A percentile compares a stretch with the other conserved stretches of the same genome.
Evolutionary conservation across 2,888 invertebrate species (phyloP).

Genomic region (Dione vanillae): DNA sequence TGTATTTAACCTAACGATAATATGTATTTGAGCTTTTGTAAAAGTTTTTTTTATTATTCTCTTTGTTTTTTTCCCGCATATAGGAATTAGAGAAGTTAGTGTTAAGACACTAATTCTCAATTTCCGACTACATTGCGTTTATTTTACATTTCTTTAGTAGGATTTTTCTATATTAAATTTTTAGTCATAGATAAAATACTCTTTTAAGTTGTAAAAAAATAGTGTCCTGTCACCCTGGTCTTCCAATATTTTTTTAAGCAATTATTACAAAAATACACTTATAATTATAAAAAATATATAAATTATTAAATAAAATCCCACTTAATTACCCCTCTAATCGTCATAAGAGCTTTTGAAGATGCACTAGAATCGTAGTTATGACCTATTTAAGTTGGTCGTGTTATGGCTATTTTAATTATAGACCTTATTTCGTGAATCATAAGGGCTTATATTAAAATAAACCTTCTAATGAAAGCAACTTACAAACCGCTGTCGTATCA

Average conservation of each 20-base stretch:
- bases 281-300: constrained; percentile 17
- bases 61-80: neutral
- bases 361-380: constrained; percentile 27
- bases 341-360: constrained; percentile 41
- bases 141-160: too few species aligned
- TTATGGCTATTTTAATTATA: constrained; percentile 23
- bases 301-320: constrained; percentile 20
- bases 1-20: constrained; percentile 38
- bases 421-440: neutral
- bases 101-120: neutral
- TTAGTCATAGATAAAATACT: too few species aligned
- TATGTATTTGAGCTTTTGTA: constrained; percentile 33
- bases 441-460: constrained; percentile 10
- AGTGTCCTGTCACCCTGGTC: neutral
- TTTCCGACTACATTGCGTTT: neutral
- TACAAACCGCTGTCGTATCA: constrained; percentile 14
- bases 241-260: neutral
- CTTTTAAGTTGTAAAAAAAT: neutral
- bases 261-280: neutral
- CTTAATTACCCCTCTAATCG: constrained; percentile 39
- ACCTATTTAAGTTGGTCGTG: constrained; percentile 34
- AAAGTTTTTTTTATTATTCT: neutral
- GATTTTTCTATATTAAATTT: too few species aligned
- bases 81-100: neutral
- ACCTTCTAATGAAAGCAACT: constrained; percentile 18